Conservation (phyloP, 2,888 invertebrate genomes). For the Noctua janthina region DNA sequence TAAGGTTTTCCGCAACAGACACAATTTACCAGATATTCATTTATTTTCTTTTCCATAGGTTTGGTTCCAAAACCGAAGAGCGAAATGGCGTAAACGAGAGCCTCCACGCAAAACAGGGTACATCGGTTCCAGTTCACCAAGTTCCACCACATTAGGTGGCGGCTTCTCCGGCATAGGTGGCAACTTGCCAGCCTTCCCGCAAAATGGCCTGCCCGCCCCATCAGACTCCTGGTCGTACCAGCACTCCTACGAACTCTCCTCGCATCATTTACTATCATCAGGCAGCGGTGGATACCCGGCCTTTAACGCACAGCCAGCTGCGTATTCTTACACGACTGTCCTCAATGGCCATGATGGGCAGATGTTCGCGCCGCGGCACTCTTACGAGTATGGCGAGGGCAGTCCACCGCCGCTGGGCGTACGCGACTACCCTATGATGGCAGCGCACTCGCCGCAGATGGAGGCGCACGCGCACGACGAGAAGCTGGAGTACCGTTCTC, state of each 20-base stretch:
- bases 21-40: not conserved
- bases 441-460: slow-evolving; percentile 91
- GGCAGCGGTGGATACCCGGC: slow-evolving; percentile 92
- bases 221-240: slow-evolving; percentile 95
- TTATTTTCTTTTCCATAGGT: slow-evolving; percentile 83
- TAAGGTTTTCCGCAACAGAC: not conserved
- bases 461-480: slow-evolving; percentile 90
- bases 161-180: slow-evolving; percentile 89
- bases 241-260: slow-evolving; percentile 94
- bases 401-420: slow-evolving; percentile 92
- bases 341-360: slow-evolving; percentile 94
- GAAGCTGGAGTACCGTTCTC: slow-evolving; percentile 85
- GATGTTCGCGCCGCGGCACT: slow-evolving; percentile 92
- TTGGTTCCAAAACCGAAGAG: slow-evolving; percentile 97
- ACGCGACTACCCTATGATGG: slow-evolving; percentile 92
- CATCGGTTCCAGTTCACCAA: slow-evolving; percentile 93
- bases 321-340: slow-evolving; percentile 92
- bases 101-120: slow-evolving; percentile 97
- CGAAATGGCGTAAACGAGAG: slow-evolving; percentile 98
- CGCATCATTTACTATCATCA: slow-evolving; percentile 94
- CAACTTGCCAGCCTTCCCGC: slow-evolving; percentile 89
- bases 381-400: slow-evolving; percentile 90
- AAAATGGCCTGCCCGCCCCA: slow-evolving; percentile 91
- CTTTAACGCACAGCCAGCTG: slow-evolving; percentile 91
- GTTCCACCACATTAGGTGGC: slow-evolving; percentile 92